Evolutionary conservation across 92 coral and sea anemone genomes (phyloP), one percentile per base, ranked within the genome.

Genomic region (Zoanthus solanderi): DNA sequence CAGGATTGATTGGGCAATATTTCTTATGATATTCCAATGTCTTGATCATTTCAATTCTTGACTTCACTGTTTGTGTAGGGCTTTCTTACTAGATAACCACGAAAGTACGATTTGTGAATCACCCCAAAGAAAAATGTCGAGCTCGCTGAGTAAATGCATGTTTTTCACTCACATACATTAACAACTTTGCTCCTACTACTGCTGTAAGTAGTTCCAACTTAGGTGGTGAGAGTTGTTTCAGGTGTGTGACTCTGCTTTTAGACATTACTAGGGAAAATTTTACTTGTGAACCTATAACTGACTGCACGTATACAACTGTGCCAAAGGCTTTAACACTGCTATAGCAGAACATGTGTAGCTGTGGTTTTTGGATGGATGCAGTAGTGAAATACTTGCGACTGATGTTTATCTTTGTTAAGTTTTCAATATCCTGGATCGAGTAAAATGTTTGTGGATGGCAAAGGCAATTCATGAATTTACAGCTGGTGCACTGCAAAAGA

Each of bases 291-390:
- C 47, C 17, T 44, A 44, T 32, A 71, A 71, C 75, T 71, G 75
- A 73, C 44, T 31, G 52, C 17, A 73, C 42, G 45, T 76, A 50
- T 11, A 30, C 16, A 29, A 76, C 80, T 17, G n/a, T 34, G 9
- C 78, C 83, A 17, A 52, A 78, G 9, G 68, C 71, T 15, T 78
- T 52, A 32, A 32, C 48, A 78, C 68, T 78, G 83, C 83, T 78
- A 78, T 28, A 69, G 6, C 83, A 78, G 83, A 78, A 78, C 53
- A 78, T 68, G 48, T 78, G 83, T 31, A 78, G 18, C 18, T 78
- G 83, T 63, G n/a, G 29, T 63, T 23, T 61, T 61, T 61, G 3
- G 69, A 61, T 71, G 75, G 29, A 71, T 44, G 29, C 5, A 28
- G 75, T 71, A 9, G 75, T 71, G 30, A 71, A 71, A 71, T 30